These are phyloP conservation scores for Nemapogon koenigi DNA, from an alignment of 2,888 invertebrate species.

Conservation along the genomic window DNA sequence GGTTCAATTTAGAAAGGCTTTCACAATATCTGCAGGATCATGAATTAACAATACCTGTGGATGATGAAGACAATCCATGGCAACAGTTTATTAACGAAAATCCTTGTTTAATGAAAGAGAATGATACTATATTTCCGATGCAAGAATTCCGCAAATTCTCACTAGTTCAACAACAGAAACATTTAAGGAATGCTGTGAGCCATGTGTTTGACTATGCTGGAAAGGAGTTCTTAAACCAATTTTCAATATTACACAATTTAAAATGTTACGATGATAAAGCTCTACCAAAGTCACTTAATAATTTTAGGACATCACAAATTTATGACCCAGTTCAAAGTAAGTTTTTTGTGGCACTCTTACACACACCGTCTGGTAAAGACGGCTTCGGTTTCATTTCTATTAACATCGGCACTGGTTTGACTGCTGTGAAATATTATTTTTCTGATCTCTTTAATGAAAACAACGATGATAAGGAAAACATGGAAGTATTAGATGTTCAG, in stretches of 20 bases:
- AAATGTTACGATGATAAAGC: constrained; percentile 47
- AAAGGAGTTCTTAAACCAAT: constrained; percentile 68
- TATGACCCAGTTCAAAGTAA: constrained; percentile 51
- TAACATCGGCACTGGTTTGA: constrained; percentile 43
- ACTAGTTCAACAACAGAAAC: constrained; percentile 80
- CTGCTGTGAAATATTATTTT: constrained; percentile 62
- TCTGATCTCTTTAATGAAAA: constrained; percentile 35
- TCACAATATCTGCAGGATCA: constrained; percentile 88
- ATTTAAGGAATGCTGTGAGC: constrained; percentile 70
- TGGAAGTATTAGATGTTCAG: constrained; percentile 71
- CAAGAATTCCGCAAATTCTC: constrained; percentile 78
- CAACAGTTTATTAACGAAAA: constrained; percentile 77
- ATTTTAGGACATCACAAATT: constrained; percentile 52
- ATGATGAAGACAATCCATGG: constrained; percentile 79
- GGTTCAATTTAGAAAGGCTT: constrained; percentile 86
- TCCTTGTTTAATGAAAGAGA: constrained; percentile 72
- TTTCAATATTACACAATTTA: constrained; percentile 60
- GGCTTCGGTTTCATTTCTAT: constrained; percentile 60
- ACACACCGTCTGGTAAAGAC: constrained; percentile 36
- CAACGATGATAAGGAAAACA: constrained; percentile 27
- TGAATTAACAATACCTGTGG: constrained; percentile 73
- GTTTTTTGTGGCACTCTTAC: constrained; percentile 57
- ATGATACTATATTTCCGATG: constrained; percentile 75
- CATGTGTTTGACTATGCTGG: constrained; percentile 72
- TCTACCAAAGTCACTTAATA: constrained; percentile 25